Evolutionary conservation across 2,888 invertebrate genomes (phyloP).

Genomic region (Troides oblongomaculatus): DNA sequence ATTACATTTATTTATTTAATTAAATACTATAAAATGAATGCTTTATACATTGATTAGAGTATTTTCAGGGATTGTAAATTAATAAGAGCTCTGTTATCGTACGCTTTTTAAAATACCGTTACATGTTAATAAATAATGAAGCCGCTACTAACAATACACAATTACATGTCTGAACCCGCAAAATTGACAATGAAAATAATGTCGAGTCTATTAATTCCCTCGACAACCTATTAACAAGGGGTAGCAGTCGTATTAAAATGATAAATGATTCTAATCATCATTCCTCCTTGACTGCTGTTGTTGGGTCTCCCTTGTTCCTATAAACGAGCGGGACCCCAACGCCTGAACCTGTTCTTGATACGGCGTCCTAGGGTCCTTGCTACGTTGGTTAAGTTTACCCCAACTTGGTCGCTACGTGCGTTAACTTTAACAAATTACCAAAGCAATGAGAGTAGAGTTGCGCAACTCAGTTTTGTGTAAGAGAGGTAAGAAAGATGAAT

Average conservation of each 20-base stretch:
- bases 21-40: too few relatives aligned
- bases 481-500: constrained; percentile 62
- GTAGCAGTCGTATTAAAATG: constrained; percentile 75
- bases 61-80: too few relatives aligned
- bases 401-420: constrained; percentile 60
- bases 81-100: too few relatives aligned
- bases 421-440: constrained; percentile 76
- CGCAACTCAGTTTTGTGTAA: constrained; percentile 57
- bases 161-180: constrained; percentile 54
- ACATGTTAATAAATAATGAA: constrained; percentile 14
- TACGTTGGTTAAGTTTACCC: constrained; percentile 55
- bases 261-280: constrained; percentile 75
- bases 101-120: background rate
- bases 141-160: constrained; percentile 29
- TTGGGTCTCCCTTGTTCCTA: constrained; percentile 35
- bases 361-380: constrained; percentile 39
- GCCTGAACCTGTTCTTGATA: constrained; percentile 15
- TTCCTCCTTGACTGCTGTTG: constrained; percentile 50
- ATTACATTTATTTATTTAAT: too few relatives aligned
- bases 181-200: constrained; percentile 75
- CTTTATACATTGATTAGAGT: too few relatives aligned
- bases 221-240: constrained; percentile 71
- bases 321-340: constrained; percentile 12
- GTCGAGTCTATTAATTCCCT: constrained; percentile 73
- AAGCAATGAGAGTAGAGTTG: constrained; percentile 59